Percentiles rank a stretch among this genome's conserved stretches.
These are phyloP conservation scores for Bimastos eiseni DNA, from an alignment of 2,888 invertebrate species.

Conservation along the genomic window DNA sequence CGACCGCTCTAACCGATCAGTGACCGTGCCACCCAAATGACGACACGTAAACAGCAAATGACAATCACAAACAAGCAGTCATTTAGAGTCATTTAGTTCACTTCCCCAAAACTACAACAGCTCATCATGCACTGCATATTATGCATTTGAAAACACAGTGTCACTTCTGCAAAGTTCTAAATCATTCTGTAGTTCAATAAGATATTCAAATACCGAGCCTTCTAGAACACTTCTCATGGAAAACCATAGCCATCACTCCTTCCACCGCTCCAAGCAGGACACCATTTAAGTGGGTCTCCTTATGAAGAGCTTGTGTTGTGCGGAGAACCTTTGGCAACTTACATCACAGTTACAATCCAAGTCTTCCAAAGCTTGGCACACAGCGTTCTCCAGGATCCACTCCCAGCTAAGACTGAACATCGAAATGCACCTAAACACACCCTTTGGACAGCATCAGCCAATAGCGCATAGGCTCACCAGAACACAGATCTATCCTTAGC, in stretches of 20 bases:
- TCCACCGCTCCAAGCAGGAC: not conserved
- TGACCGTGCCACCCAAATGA: no score
- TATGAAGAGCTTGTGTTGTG: not conserved
- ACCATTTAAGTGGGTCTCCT: not conserved
- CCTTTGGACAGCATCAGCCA: not conserved
- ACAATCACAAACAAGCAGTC: not conserved
- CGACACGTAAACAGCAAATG: not conserved
- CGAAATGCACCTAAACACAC: not conserved
- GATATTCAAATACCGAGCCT: not conserved
- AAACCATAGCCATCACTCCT: not conserved
- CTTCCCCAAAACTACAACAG: no score
- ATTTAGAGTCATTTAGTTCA: not conserved
- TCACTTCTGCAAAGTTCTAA: no score
- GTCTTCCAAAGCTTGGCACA: conserved; percentile 13
- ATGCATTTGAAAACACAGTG: no score
- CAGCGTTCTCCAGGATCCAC: not conserved
- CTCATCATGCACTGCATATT: no score
- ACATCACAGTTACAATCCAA: not conserved
- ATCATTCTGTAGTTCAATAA: no score
- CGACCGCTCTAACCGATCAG: no score
- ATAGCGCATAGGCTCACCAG: not conserved
- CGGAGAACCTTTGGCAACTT: not conserved
- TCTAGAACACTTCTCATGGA: not conserved
- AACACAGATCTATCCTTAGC: not conserved
- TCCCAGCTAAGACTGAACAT: not conserved